Base-by-base conservation (phyloP, 2,888 invertebrate species). In the Scaptomyza parva region DNA sequence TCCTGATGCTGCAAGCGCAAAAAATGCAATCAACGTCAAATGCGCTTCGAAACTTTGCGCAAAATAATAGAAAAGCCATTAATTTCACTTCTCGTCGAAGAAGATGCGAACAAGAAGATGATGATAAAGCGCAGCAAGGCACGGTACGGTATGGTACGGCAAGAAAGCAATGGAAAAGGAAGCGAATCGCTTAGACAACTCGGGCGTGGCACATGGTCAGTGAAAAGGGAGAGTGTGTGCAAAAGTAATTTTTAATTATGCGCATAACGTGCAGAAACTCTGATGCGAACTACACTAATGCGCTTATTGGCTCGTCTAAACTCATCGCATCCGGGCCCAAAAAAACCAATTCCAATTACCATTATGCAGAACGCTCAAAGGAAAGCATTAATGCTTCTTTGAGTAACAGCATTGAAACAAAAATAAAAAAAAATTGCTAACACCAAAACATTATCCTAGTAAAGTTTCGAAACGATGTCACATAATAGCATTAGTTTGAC, bases 31-130 rank as follows among this genome's bases (percentile, higher is more conserved):
- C 82, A 82, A 82, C 82, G 82, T 82, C 82, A 82, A 82, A 88
- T 82, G 82, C 86, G 88, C 84, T 82, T 86, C 76, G 83, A 82
- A 82, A 82, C 88, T 88, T 82, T 82, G 86, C 79, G 63, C 70
- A 88, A 88, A 82, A 82, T 88, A 82, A 82, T 82, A 82, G 82
- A 82, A 82, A 82, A 82, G 86, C 82, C 88, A 82, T 82, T 82
- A 82, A 82, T 82, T 82, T 82, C 83, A 76, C 86, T 82, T 88
- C 86, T 81, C 86, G 83, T 82, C 88, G 83, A 82, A 82, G 88
- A 73, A 67, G 64, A 67, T 66, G 62, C 58, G 8, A 52, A n/a
- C 35, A 30, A 17, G 44, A 26, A 20, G 41, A 45, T 24, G 48
- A 18, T 35, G 48, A 41, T 41, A 11, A 41, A 41, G 40, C 40